Evolutionary conservation across 2,113 vertebrate genomes (phyloP).

Genomic region (Diglossa brunneiventris): DNA sequence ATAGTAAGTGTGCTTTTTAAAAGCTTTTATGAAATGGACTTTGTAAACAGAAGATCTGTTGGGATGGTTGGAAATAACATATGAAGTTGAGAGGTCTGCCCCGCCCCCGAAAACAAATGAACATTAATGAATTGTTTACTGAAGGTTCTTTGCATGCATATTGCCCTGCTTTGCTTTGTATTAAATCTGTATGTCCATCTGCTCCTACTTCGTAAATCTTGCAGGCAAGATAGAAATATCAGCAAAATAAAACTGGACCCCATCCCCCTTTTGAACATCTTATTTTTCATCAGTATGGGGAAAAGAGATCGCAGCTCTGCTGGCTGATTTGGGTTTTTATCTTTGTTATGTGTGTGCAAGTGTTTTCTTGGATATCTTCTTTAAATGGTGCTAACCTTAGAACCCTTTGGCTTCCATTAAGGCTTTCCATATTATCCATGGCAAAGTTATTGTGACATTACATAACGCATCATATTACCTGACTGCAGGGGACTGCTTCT

Average conservation of each 20-base stretch:
- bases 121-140: background rate
- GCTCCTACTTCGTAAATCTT: background rate
- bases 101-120: background rate
- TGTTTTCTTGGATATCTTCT: background rate
- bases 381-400: background rate
- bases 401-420: slow-evolving; percentile 40
- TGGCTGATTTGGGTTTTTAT: background rate
- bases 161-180: background rate
- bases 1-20: slow-evolving; percentile 66
- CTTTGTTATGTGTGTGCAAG: background rate
- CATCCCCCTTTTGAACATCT: background rate
- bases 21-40: background rate
- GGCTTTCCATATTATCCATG: slow-evolving; percentile 70
- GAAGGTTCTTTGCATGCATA: background rate
- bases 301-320: background rate
- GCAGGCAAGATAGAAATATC: background rate
- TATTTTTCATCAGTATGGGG: background rate
- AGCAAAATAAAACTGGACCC: background rate
- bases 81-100: background rate
- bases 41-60: background rate
- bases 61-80: background rate
- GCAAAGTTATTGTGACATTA: slow-evolving; percentile 69
- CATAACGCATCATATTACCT: slow-evolving; percentile 65
- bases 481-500: slow-evolving; percentile 73
- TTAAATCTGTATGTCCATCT: background rate